Evolutionary conservation across 2,113 vertebrate species (phyloP).

Genomic region (Callospermophilus lateralis): DNA sequence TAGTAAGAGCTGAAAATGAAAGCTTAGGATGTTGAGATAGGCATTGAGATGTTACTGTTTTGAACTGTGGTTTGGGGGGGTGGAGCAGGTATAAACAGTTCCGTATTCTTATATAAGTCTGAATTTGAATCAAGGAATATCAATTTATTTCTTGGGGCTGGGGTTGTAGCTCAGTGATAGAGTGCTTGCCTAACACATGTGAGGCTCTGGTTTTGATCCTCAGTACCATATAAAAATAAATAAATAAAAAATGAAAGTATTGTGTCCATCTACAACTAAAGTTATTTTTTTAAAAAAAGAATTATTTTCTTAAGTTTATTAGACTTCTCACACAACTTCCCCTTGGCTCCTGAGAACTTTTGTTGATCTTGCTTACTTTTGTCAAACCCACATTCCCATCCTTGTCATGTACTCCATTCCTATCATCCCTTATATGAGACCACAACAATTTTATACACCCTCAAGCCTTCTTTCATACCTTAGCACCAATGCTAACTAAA

Average conservation of each 20-base stretch:
- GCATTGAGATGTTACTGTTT: background rate
- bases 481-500: background rate
- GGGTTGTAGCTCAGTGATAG: too few species aligned
- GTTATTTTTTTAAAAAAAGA: background rate
- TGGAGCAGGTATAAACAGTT: background rate
- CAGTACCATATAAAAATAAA: too few species aligned
- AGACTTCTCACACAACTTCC: background rate
- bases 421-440: background rate
- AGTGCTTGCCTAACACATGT: too few species aligned
- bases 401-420: background rate
- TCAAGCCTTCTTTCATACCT: background rate
- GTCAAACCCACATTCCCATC: background rate
- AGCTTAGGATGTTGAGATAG: background rate
- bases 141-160: background rate
- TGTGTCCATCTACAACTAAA: too few species aligned
- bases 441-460: too few species aligned
- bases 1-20: conserved; percentile 35
- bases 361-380: background rate
- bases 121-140: background rate
- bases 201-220: too few species aligned
- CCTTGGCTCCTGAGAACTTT: background rate
- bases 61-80: background rate
- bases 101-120: background rate
- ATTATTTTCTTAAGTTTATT: conserved; percentile 34
- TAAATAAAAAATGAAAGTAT: too few species aligned